Base-by-base conservation (phyloP, 2,888 invertebrate genomes). In the Anthophora plumipes region DNA sequence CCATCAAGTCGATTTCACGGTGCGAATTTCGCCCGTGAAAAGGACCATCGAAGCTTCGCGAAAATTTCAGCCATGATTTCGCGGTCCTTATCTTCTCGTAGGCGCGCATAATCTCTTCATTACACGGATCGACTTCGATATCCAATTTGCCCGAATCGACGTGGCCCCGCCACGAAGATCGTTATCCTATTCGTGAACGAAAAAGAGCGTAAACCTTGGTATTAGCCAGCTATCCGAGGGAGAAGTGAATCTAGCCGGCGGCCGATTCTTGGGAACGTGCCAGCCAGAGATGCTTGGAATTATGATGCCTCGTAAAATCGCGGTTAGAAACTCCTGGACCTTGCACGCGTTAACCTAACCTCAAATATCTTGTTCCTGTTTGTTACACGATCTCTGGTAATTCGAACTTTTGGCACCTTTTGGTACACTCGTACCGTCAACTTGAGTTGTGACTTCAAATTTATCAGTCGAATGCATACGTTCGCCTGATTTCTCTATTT, bases 181-280 rank as follows among this genome's bases (percentile, higher is more conserved):
- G 66, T 64, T 81, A 84, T 86, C 86, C 80, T 64, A 85, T 80
- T 83, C 69, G 70, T 37, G 75, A 63, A 50, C 66, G 75, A 80
- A 82, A 86, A 88, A 81, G 82, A 87, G 80, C 77, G 83, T 76
- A 83, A 88, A 86, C 85, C 84, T 80, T 72, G 57, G 72, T 75
- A 89, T 88, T 85, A 86, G 88, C 81, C 72, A 77, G 82, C 82
- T 88, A 88, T 87, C 87, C 80, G 73, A 71, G 71, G 17, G 82
- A 84, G 55, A n/a, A n/a, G n/a, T n/a, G n/a, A 77, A 85, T 82
- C 85, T 80, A 86, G 76, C 83, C 77, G 54, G 57, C 31, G 76
- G 74, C 78, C 77, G 73, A 74, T 83, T 83, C 86, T 85, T 82
- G 87, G 84, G 77, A 84, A 87, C 77, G 85, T 88, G 88, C 88